Evolutionary conservation across 2,888 invertebrate genomes (phyloP), one percentile per base, ranked within the genome.

Genomic region (Ctena decussata): DNA sequence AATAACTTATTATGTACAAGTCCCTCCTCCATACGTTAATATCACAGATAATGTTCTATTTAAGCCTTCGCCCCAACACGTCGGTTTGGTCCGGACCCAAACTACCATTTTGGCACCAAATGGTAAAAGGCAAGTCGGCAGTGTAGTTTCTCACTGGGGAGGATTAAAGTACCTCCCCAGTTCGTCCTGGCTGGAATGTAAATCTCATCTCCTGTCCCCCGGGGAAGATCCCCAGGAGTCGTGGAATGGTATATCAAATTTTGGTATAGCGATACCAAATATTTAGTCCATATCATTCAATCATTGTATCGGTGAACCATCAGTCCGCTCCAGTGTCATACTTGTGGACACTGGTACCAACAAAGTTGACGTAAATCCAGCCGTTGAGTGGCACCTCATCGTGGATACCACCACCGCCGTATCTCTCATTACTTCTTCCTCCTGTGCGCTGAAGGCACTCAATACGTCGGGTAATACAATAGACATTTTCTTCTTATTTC

Each of bases 381-480:
- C 35, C 27, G 69, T 1, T 32, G 65, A 30, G 35, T 65, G 30
- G 18, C 3, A 32, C 35, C 5, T 12, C 65, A 1, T 35, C 15
- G 15, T 5, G 8, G 65, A 35, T 12, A 35, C 35, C 35, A 11
- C 65, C 18, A 65, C 35, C 65, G 35, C 21, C 35, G 24, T 21
- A 32, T 65, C 65, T 41, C 57, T 44, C 49, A 32, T 35, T 53
- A 32, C 57, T 6, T 24, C 53, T 32, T 80, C 76, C 39, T 80
- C 80, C 35, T 49, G 53, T 21, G 74, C 70, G 18, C 39, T 71
- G 75, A 75, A 76, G 44, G 75, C 80, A 71, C 53, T 74, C 41
- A 70, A 70, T 70, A 71, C 57, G 69, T 76, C 71, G 32, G 80
- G 80, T 57, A 80, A 70, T 53, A 80, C 80, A 11, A 80, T 80